A percentile compares a stretch with the other conserved stretches of the same genome.
Evolutionary conservation across 2,888 invertebrate genomes (phyloP).

Genomic region (Limnephilus lunatus): DNA sequence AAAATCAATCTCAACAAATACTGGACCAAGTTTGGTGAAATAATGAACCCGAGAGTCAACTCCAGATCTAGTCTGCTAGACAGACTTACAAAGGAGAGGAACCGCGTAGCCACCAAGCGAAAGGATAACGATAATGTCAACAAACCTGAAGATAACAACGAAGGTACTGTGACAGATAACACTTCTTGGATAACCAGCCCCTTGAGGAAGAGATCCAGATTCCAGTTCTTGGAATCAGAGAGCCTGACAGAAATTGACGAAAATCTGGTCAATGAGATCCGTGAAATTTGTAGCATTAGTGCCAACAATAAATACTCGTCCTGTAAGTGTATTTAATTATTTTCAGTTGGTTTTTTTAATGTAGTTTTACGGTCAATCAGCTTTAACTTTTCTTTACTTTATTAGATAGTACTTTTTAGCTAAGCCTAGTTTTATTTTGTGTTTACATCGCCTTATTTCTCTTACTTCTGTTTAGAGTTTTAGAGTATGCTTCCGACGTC

Average conservation of each 20-base stretch:
- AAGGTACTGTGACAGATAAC: not conserved
- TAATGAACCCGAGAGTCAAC: constrained; percentile 72
- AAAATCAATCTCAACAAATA: constrained; percentile 82
- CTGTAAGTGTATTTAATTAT: constrained; percentile 43
- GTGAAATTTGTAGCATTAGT: constrained; percentile 72
- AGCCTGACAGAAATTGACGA: constrained; percentile 75
- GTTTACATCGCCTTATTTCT: not conserved
- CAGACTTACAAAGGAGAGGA: not conserved
- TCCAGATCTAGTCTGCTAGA: not conserved
- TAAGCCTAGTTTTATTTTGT: not conserved
- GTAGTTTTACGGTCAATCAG: not conserved
- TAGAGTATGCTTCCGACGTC: constrained; percentile 10
- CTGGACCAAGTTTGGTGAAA: constrained; percentile 80
- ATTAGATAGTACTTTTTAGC: not conserved
- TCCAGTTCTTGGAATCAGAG: constrained; percentile 70
- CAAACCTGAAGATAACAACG: not conserved
- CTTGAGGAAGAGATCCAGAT: constrained; percentile 71
- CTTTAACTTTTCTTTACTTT: not conserved
- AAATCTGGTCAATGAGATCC: constrained; percentile 79
- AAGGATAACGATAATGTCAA: not conserved
- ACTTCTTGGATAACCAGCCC: constrained; percentile 69
- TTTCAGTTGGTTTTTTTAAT: not conserved
- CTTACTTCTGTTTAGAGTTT: not conserved
- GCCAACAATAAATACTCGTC: not conserved
- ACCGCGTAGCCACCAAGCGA: not conserved